phyloP scores from a whole-genome alignment of 1,140 invertebrate genomes.

The Caenorhabditis brenneri region DNA sequence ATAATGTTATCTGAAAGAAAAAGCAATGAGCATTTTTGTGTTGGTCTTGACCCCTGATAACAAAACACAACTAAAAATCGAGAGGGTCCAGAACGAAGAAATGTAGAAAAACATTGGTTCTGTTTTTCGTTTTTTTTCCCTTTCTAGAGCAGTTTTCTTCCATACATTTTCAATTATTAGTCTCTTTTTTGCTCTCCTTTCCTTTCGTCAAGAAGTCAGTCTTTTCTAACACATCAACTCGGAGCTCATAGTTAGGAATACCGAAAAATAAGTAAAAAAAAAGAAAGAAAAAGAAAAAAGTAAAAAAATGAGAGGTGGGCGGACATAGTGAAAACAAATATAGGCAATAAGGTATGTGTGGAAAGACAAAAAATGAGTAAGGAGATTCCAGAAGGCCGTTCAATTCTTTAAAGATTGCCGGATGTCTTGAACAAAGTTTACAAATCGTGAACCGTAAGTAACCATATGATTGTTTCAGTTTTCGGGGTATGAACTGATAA shows the following conservation, averaged over 20 bases:
- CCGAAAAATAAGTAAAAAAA: neutral
- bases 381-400: neutral
- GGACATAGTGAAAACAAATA: constrained; percentile 4
- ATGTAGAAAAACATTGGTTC: neutral
- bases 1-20: neutral
- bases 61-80: neutral
- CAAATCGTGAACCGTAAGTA: too few relatives aligned
- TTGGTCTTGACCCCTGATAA: constrained; percentile 22
- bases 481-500: too few relatives aligned
- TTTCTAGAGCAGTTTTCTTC: constrained; percentile 9
- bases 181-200: constrained; percentile 4
- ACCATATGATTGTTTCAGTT: too few relatives aligned
- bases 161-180: constrained; percentile 40
- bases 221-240: neutral
- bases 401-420: too few relatives aligned
- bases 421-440: too few relatives aligned
- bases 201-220: neutral
- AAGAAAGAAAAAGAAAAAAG: neutral
- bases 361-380: neutral
- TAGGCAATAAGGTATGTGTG: constrained; percentile 1
- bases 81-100: neutral
- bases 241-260: neutral
- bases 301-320: constrained; percentile 6
- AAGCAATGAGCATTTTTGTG: neutral
- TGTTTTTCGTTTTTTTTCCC: neutral